phyloP scores from a whole-genome alignment of 2,888 invertebrate genomes.

The Phorcus lineatus region DNA sequence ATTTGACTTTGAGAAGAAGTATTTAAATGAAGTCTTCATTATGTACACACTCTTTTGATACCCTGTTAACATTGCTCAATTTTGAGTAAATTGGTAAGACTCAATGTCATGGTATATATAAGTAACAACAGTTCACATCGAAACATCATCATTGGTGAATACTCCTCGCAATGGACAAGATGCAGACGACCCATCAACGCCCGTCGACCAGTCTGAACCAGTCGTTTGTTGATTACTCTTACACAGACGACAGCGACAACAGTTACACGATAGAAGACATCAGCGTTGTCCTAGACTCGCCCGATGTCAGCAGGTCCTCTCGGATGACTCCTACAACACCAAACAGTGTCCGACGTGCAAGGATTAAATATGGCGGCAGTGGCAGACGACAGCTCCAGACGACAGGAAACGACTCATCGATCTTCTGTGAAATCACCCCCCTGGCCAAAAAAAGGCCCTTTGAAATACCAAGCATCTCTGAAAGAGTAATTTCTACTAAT shows the following conservation, averaged over 20 bases:
- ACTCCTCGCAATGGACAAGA: too few relatives aligned
- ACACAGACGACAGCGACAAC: background rate
- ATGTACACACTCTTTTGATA: too few relatives aligned
- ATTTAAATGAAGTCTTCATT: too few relatives aligned
- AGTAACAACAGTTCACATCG: too few relatives aligned
- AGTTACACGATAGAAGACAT: slow-evolving; percentile 17
- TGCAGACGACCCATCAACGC: background rate
- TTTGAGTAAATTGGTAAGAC: too few relatives aligned
- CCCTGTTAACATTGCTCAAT: too few relatives aligned
- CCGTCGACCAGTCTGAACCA: background rate
- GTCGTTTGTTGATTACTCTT: background rate
- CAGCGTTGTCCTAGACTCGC: slow-evolving; percentile 5
- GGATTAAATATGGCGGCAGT: slow-evolving; percentile 3
- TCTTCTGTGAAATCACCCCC: background rate
- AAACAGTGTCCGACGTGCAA: background rate
- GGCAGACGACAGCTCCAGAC: background rate
- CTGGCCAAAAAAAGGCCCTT: background rate
- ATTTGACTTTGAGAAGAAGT: too few relatives aligned
- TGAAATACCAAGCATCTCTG: background rate
- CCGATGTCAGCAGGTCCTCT: background rate
- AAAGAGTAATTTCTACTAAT: background rate
- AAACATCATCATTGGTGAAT: too few relatives aligned
- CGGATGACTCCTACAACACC: background rate
- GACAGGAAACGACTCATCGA: background rate
- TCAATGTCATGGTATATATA: too few relatives aligned